A percentile compares a stretch with the other conserved stretches of the same genome.
Conservation (phyloP, 2,888 invertebrate genomes). For the Drosophila mercatorum region DNA sequence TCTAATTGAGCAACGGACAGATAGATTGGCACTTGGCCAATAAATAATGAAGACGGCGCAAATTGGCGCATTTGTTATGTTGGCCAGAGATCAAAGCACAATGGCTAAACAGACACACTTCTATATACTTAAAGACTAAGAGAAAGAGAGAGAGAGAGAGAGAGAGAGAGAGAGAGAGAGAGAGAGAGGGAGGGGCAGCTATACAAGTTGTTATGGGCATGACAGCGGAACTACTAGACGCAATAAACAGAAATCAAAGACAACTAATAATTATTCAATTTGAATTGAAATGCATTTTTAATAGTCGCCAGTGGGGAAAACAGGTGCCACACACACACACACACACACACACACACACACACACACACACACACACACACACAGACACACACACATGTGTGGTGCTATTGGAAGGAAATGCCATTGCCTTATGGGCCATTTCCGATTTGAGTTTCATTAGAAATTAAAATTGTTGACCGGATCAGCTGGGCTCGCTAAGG, state of each 20-base stretch:
- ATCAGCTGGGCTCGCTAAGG: conserved; percentile 8
- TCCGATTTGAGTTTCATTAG: conserved; percentile 60
- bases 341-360: not conserved
- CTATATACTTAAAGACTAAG: not conserved
- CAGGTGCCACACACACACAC: conserved; percentile 13
- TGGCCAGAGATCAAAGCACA: conserved; percentile 49
- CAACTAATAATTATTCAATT: conserved; percentile 49
- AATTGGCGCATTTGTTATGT: conserved; percentile 56
- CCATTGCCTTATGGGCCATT: conserved; percentile 43
- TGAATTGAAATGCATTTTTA: conserved; percentile 64
- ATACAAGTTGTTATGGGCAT: not conserved
- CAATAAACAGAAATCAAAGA: conserved; percentile 13
- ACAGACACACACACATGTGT: not conserved
- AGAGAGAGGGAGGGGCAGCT: not conserved
- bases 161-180: not conserved
- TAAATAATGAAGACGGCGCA: conserved; percentile 36
- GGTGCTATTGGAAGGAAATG: conserved; percentile 40
- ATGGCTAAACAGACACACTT: conserved; percentile 24
- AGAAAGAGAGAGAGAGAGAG: not conserved
- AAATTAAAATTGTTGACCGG: conserved; percentile 30
- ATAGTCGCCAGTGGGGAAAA: conserved; percentile 42
- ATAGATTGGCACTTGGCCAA: conserved; percentile 42
- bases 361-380: not conserved
- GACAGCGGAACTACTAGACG: conserved; percentile 36
- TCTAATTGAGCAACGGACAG: conserved; percentile 20